phyloP scores from a whole-genome alignment of 1,140 invertebrate species.

The Chrysoperla carnea region DNA sequence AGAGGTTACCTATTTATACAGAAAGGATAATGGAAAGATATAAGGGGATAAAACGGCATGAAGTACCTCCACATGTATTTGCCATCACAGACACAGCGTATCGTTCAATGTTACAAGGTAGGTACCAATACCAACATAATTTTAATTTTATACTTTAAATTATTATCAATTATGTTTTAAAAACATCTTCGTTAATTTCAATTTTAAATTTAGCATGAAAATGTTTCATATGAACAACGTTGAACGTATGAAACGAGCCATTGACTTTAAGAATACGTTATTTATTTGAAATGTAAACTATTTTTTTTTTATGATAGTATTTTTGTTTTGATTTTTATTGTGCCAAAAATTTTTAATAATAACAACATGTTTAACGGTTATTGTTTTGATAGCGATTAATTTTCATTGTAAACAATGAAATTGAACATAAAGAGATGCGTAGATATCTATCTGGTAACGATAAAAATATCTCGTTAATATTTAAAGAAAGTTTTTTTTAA shows the following conservation, averaged over 20 bases:
- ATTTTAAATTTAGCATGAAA: constrained; percentile 2
- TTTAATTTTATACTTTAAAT: not conserved
- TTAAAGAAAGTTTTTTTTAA: no score
- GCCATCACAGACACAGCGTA: constrained; percentile 98
- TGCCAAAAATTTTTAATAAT: not conserved
- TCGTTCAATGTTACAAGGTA: constrained; percentile 98
- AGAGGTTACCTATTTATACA: constrained; percentile 96
- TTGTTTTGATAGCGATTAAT: no score
- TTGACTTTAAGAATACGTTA: no score
- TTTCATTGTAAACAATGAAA: no score
- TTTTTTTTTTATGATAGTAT: not conserved
- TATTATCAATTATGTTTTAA: not conserved
- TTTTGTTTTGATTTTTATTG: constrained; percentile 5
- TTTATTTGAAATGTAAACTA: no score
- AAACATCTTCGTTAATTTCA: not conserved
- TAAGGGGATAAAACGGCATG: constrained; percentile 98
- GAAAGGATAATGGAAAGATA: constrained; percentile 98
- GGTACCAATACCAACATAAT: constrained; percentile 13
- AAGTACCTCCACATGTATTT: constrained; percentile 98
- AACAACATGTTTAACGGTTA: no score
- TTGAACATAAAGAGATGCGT: no score
- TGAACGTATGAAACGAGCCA: no score
- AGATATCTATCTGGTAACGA: no score
- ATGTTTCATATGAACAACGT: no score
- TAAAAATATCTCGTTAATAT: no score